Base-by-base conservation (phyloP, 2,888 invertebrate genomes). In the Apotomis betuletana region DNA sequence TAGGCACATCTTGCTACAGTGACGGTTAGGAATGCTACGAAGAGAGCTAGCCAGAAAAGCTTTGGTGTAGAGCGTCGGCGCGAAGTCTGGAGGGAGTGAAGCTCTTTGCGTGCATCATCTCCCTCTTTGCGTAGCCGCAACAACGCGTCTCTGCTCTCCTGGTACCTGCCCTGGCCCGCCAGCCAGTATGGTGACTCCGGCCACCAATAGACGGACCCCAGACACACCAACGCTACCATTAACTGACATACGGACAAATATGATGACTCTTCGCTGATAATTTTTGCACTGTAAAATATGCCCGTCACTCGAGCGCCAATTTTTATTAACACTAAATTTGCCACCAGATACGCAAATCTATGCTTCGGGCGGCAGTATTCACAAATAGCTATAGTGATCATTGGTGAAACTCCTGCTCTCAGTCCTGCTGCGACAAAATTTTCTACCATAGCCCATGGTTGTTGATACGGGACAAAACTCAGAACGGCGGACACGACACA, bases 181-280 rank as follows among this genome's bases (percentile, higher is more conserved):
- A 65, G 44, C 55, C 65, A 65, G 4, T 65, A 65, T 1, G 65
- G 65, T 13, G 65, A 65, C 44, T 65, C 65, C 44, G 65, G 65
- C 65, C 65, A 65, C 65, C 65, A 65, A 5, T 46, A 57, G 8
- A 65, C 44, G 12, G 55, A 55, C 27, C 15, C 55, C 44, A 65
- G 44, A 10, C 65, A 55, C 46, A 27, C 55, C 9, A 46, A 6
- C 27, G 65, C 55, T 44, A 65, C 4, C 12, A 65, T n/a, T 12
- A 6, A 12, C 12, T 6, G 27, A 65, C 27, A n/a, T 8, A 44
- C 27, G 15, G 65, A 46, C 44, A 36, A 44, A 12, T 46, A 55
- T 4, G 55, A 46, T 2, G 54, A 27, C 12, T 27, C 64, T 10
- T n/a, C 27, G 13, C n/a, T 64, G 8, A 64, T 13, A 44, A 54